Evolutionary conservation across 2,797 vertebrate species (phyloP), one percentile per base, ranked within the genome.

Genomic region (Sebastes diploproa): DNA sequence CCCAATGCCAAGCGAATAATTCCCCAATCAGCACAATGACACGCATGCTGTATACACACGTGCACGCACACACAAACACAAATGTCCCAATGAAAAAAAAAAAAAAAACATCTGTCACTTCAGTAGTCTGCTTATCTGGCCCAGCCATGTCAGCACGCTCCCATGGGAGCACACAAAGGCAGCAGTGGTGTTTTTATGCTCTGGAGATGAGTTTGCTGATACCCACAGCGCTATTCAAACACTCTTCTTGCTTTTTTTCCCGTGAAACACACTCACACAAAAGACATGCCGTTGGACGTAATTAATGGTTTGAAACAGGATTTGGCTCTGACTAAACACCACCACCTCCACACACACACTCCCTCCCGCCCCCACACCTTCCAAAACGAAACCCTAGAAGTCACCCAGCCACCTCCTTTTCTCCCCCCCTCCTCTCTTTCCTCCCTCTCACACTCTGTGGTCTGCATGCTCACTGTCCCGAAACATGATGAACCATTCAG

Each of bases 401-500:
- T 80, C 79, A 75, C 71, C 59, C 29, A 3, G 60, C 63, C 67
- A 32, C 77, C 82, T 55, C 79, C 72, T 22, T 56, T 29, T 13
- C 32, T 7, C 7, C 38, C 36, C 22, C 29, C 20, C 27, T n/a
- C 54, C 20, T 14, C 46, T 27, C 56, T 34, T 34, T 30, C 66
- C 46, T 59, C 78, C 73, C 83, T 72, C 95, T 80, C 89, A 93
- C 94, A 92, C 88, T 92, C 96, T 94, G 92, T 92, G 94, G 77
- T 87, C 89, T 73, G 95, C 86, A 67, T 94, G 95, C 94, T 97
- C 95, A 93, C 95, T 96, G 96, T 96, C 96, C 95, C 85, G 94
- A 96, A 95, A 96, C 93, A 95, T 90, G 96, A 97, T 95, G 96
- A 97, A 95, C 96, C 95, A 89, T 88, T 91, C 93, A 95, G 95